A percentile compares a stretch with the other conserved stretches of the same genome.
These are phyloP conservation scores for Propithecus perrieri DNA, from an alignment of 2,797 vertebrate genomes.

Conservation along the genomic window DNA sequence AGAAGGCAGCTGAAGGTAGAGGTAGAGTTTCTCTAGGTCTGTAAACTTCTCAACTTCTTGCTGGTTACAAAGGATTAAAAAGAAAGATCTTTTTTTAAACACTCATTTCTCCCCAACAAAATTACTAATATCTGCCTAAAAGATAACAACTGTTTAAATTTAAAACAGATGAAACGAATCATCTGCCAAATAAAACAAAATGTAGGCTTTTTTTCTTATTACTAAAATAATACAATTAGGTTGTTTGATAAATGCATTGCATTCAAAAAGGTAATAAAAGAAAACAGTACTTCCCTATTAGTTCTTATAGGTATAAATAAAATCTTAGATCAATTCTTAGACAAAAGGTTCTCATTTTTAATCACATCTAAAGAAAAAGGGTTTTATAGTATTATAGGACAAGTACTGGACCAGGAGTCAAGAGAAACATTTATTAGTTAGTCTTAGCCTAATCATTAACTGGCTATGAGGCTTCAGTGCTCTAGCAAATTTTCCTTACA, in stretches of 20 bases:
- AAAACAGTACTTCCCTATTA: slow-evolving; percentile 16
- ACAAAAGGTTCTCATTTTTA: slow-evolving; percentile 32
- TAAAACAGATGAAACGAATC: neutral
- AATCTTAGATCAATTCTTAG: neutral
- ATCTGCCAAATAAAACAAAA: slow-evolving; percentile 60
- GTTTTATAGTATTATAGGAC: neutral
- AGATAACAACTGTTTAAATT: slow-evolving; percentile 22
- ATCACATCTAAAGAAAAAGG: neutral
- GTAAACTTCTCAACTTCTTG: slow-evolving; percentile 99
- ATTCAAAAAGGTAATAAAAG: neutral
- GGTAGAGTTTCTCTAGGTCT: slow-evolving; percentile 99
- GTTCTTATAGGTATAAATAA: slow-evolving; percentile 42
- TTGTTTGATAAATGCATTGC: neutral
- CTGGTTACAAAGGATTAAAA: slow-evolving; percentile 85
- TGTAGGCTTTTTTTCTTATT: slow-evolving; percentile 19
- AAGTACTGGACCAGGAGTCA: neutral
- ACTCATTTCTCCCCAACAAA: neutral
- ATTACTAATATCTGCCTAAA: slow-evolving; percentile 33
- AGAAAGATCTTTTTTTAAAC: slow-evolving; percentile 31
- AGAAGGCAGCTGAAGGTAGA: slow-evolving; percentile 99
- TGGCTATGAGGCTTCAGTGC: neutral
- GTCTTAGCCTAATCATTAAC: neutral
- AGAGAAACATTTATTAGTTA: neutral
- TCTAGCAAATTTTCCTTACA: neutral
- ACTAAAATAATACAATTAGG: slow-evolving; percentile 37